Evolutionary conservation across 2,888 invertebrate genomes (phyloP).

Genomic region (Hypena proboscidalis): DNA sequence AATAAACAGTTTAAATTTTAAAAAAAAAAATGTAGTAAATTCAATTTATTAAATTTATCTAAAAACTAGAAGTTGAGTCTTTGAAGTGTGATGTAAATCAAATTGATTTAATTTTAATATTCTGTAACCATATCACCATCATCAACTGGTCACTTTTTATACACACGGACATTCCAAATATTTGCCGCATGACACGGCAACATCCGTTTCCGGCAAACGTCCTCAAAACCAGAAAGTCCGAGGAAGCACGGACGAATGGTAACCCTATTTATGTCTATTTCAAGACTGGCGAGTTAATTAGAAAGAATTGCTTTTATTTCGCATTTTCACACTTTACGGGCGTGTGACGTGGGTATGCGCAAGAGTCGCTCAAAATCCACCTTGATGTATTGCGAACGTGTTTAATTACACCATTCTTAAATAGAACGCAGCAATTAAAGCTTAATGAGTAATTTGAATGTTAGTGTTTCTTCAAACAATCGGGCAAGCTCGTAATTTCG

Average conservation of each 20-base stretch:
- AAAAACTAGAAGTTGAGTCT: not conserved
- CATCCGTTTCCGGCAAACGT: too few relatives aligned
- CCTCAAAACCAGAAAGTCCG: not conserved
- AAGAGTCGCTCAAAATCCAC: conserved; percentile 64
- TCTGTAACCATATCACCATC: too few relatives aligned
- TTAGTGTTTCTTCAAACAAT: conserved; percentile 36
- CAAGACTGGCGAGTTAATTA: conserved; percentile 74
- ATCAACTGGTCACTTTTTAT: too few relatives aligned
- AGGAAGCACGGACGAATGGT: conserved; percentile 5
- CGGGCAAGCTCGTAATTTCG: conserved; percentile 18
- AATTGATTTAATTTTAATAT: too few relatives aligned
- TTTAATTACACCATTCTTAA: conserved; percentile 58
- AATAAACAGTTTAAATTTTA: too few relatives aligned
- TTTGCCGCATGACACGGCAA: conserved; percentile 2
- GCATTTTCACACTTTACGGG: conserved; percentile 76
- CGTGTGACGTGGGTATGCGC: conserved; percentile 66
- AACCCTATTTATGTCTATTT: conserved; percentile 62
- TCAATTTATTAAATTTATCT: too few relatives aligned
- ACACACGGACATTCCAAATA: too few relatives aligned
- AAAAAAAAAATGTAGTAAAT: too few relatives aligned
- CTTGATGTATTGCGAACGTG: conserved; percentile 62
- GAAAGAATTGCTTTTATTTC: conserved; percentile 85
- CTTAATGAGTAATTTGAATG: conserved; percentile 42
- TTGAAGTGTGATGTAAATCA: not conserved
- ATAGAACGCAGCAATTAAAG: conserved; percentile 57